phyloP scores from a whole-genome alignment of 2,797 vertebrate genomes.

The Brachyrhaphis roseni region DNA sequence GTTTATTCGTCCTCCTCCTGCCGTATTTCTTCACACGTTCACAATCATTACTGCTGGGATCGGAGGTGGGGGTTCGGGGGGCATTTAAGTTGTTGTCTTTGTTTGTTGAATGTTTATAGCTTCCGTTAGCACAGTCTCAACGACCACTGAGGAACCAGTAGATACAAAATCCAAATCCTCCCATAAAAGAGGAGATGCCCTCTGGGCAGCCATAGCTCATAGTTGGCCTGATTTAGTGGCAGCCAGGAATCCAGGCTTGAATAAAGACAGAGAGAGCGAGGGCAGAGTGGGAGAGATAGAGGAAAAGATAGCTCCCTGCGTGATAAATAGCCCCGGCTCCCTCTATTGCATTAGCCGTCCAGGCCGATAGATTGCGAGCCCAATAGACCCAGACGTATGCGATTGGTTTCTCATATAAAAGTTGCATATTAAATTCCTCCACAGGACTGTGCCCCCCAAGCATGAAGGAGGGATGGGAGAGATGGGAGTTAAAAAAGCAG shows the following conservation, averaged over 20 bases:
- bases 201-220: constrained; percentile 82
- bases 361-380: constrained; percentile 86
- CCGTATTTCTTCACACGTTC: constrained; percentile 60
- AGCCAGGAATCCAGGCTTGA: constrained; percentile 80
- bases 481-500: constrained; percentile 69
- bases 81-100: constrained; percentile 73
- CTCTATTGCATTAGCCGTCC: constrained; percentile 85
- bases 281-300: constrained; percentile 69
- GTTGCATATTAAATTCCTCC: constrained; percentile 89
- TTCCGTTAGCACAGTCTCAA: constrained; percentile 76
- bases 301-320: constrained; percentile 79
- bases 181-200: constrained; percentile 80
- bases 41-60: constrained; percentile 67
- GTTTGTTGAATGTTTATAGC: constrained; percentile 79
- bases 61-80: neutral
- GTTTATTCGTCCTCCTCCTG: constrained; percentile 52
- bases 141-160: constrained; percentile 78
- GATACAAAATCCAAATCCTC: constrained; percentile 82
- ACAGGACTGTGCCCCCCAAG: constrained; percentile 82
- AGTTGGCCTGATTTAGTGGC: constrained; percentile 85
- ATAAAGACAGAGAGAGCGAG: constrained; percentile 78
- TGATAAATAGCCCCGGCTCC: constrained; percentile 85
- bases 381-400: constrained; percentile 86
- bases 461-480: constrained; percentile 74
- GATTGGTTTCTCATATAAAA: constrained; percentile 88